Percentiles rank a stretch among this genome's conserved stretches.
Conservation (phyloP, 2,888 invertebrate species). For the Tinea semifulvella region DNA sequence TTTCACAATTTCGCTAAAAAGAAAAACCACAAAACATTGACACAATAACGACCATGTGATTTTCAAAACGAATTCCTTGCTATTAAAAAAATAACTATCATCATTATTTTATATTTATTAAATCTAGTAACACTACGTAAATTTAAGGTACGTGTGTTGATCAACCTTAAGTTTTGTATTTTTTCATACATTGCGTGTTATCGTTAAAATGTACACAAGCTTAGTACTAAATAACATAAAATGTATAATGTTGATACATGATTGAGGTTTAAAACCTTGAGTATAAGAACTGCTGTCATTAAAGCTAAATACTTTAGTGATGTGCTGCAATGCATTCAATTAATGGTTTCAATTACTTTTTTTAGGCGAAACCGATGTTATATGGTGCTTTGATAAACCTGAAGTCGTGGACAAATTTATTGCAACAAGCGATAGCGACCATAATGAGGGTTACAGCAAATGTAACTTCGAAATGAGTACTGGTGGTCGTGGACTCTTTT, state of each 20-base stretch:
- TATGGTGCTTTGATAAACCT: constrained; percentile 75
- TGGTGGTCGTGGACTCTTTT: constrained; percentile 75
- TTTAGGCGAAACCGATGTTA: constrained; percentile 75
- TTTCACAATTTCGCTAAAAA: not conserved
- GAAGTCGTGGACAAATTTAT: constrained; percentile 74
- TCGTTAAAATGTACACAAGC: too few species aligned
- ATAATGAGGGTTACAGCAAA: constrained; percentile 83
- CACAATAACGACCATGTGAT: constrained; percentile 5
- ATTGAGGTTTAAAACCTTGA: too few species aligned
- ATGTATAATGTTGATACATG: too few species aligned
- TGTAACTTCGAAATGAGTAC: constrained; percentile 69
- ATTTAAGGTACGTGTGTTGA: too few species aligned
- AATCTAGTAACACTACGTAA: too few species aligned
- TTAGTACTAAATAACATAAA: too few species aligned
- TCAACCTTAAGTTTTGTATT: too few species aligned
- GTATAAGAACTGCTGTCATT: too few species aligned
- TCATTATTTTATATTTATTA: too few species aligned
- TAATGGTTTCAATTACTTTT: constrained; percentile 16
- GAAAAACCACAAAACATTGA: constrained; percentile 1
- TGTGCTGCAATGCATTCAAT: not conserved
- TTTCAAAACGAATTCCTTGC: not conserved
- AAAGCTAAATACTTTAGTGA: too few species aligned
- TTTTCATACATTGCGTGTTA: too few species aligned
- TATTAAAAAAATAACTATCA: not conserved
- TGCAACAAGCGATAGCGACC: constrained; percentile 81